Conservation (phyloP, 2,797 vertebrate genomes). For the Urocyon cinereoargenteus region DNA sequence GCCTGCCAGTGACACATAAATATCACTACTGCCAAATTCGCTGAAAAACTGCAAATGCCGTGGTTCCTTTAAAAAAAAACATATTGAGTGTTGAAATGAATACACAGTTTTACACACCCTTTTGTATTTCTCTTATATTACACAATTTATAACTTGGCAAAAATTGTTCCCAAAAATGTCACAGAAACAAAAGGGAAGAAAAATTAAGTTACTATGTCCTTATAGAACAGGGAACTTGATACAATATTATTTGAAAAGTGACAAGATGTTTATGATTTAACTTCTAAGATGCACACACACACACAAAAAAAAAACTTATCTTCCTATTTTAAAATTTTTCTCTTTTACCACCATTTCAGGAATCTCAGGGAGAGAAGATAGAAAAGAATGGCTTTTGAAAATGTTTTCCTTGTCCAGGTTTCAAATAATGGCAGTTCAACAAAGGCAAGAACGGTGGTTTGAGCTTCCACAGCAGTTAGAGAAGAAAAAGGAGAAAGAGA, state of each 20-base stretch:
- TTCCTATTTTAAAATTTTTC: slow-evolving; percentile 11
- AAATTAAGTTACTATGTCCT: neutral
- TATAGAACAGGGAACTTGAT: slow-evolving; percentile 14
- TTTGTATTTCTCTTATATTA: slow-evolving; percentile 27
- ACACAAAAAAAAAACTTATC: neutral
- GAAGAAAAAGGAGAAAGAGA: neutral
- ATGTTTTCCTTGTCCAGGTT: neutral
- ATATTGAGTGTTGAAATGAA: slow-evolving; percentile 57
- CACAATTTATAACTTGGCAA: slow-evolving; percentile 13
- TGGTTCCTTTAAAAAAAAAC: slow-evolving; percentile 92
- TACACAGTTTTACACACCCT: slow-evolving; percentile 61
- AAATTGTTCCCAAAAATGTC: slow-evolving; percentile 17
- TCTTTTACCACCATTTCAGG: neutral
- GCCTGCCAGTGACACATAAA: slow-evolving; percentile 94
- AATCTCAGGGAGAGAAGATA: neutral
- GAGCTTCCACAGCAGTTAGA: neutral
- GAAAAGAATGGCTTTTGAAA: slow-evolving; percentile 32
- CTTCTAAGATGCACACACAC: neutral
- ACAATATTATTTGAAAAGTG: neutral
- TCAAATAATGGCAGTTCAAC: neutral
- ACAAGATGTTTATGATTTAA: neutral
- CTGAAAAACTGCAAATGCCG: slow-evolving; percentile 98
- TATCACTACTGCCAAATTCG: slow-evolving; percentile 95
- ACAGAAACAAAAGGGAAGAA: slow-evolving; percentile 21
- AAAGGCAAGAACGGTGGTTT: neutral